These are phyloP conservation scores for Emydocephalus ijimae DNA, from an alignment of 2,113 vertebrate species.

Conservation along the genomic window DNA sequence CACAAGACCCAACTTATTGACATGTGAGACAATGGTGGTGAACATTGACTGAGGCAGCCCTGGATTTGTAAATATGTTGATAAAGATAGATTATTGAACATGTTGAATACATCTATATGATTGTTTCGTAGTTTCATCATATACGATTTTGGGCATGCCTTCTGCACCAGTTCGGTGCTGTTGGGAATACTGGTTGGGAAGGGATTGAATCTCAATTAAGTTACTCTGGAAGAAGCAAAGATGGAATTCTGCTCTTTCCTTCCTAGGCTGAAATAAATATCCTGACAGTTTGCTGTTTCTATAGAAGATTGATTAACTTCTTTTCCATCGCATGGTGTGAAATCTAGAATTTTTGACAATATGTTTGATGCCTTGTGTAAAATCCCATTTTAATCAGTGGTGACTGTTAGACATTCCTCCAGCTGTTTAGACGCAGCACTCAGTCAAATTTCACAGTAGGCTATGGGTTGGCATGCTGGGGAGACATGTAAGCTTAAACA, in stretches of 20 bases:
- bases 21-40: neutral
- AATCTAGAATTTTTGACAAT: slow-evolving; percentile 59
- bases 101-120: neutral
- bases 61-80: neutral
- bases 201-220: neutral
- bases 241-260: neutral
- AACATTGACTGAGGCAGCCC: neutral
- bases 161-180: neutral
- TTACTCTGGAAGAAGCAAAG: neutral
- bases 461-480: slow-evolving; percentile 69
- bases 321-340: slow-evolving; percentile 38
- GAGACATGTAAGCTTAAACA: slow-evolving; percentile 61
- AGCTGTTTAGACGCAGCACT: slow-evolving; percentile 68
- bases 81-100: neutral
- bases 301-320: slow-evolving; percentile 20
- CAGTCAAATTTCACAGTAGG: slow-evolving; percentile 69
- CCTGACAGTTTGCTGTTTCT: neutral
- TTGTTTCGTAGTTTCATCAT: neutral
- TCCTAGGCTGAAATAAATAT: neutral
- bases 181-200: neutral
- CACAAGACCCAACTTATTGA: neutral
- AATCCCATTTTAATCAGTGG: slow-evolving; percentile 75
- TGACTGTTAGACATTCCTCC: slow-evolving; percentile 75
- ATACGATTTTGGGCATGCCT: neutral
- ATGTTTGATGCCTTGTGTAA: slow-evolving; percentile 61